phyloP scores from a whole-genome alignment of 2,113 vertebrate species.

The Rhipidura dahli region DNA sequence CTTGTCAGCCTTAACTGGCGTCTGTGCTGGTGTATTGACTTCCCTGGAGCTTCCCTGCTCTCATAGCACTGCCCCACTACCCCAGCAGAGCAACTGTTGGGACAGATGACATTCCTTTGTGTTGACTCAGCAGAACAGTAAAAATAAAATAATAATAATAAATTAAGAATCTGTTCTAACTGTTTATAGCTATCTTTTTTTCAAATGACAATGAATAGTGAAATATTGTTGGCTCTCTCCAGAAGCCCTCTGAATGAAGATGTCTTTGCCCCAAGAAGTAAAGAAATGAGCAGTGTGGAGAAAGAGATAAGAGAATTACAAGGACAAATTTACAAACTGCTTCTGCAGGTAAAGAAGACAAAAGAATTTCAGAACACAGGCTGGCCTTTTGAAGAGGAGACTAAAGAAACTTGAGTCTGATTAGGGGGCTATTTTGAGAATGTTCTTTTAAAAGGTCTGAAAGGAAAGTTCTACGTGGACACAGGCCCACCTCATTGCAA shows the following conservation, averaged over 20 bases:
- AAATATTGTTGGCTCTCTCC: constrained; percentile 1
- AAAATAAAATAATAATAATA: neutral
- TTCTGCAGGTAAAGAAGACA: constrained; percentile 80
- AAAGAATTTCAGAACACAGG: neutral
- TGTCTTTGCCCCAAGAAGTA: constrained; percentile 81
- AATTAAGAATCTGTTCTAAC: neutral
- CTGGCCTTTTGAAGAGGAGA: neutral
- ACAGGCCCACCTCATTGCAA: neutral
- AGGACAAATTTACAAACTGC: constrained; percentile 88
- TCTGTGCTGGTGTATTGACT: neutral
- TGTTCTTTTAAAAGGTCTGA: neutral
- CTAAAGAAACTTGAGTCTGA: neutral
- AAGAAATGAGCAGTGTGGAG: constrained; percentile 63
- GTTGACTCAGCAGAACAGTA: neutral
- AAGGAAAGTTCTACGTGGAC: neutral
- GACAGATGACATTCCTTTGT: neutral
- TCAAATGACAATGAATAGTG: neutral
- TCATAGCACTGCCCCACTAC: neutral
- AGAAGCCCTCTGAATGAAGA: constrained; percentile 91
- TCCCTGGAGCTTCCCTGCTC: neutral
- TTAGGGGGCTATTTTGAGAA: neutral
- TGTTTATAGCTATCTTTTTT: neutral
- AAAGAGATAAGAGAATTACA: constrained; percentile 86
- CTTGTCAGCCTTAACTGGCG: neutral
- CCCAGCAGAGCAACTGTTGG: neutral